These are phyloP conservation scores for Aviceda subcristata DNA, from an alignment of 2,113 vertebrate genomes.

Conservation along the genomic window DNA sequence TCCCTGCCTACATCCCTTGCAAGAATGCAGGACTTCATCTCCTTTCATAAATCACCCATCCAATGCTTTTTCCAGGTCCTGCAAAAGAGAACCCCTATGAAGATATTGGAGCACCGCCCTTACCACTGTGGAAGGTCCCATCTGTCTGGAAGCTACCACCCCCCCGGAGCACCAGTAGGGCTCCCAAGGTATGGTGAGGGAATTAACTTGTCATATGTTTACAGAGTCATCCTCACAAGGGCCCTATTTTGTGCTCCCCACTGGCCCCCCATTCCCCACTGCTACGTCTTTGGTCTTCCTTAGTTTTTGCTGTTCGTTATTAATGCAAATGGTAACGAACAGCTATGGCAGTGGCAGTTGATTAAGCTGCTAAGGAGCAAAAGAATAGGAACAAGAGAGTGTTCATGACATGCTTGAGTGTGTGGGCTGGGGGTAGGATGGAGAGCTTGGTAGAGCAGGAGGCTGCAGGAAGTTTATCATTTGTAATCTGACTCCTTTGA, in stretches of 20 bases:
- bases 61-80: conserved; percentile 67
- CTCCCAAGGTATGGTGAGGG: conserved; percentile 71
- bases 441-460: not conserved
- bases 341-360: not conserved
- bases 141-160: conserved; percentile 78
- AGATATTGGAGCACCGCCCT: conserved; percentile 77
- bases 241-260: not conserved
- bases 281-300: not conserved
- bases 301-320: not conserved
- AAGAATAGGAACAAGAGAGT: not conserved
- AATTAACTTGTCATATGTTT: not conserved
- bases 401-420: not conserved
- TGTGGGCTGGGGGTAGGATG: not conserved
- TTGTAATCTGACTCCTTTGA: not conserved
- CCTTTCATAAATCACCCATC: not conserved
- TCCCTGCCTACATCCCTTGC: not conserved
- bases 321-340: not conserved
- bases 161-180: conserved; percentile 64
- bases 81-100: conserved; percentile 86
- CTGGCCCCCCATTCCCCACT: not conserved
- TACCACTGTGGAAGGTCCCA: conserved; percentile 80
- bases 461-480: not conserved
- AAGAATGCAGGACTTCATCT: not conserved
- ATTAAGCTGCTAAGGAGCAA: not conserved
- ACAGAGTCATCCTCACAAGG: not conserved